phyloP scores from a whole-genome alignment of 2,797 vertebrate species.

The Orestias chungarensis region DNA sequence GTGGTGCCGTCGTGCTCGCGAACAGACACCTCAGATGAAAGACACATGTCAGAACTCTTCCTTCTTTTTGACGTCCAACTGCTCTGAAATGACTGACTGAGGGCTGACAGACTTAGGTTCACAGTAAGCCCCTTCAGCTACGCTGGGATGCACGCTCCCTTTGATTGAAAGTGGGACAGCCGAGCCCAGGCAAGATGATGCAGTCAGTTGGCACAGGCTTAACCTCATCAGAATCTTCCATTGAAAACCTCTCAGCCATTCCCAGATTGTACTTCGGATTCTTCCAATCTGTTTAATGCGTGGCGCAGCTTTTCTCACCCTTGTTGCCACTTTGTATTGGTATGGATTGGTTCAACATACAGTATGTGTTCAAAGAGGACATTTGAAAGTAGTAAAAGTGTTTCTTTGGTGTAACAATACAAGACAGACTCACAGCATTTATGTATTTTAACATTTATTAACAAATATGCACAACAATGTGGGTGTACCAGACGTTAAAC shows the following conservation, averaged over 20 bases:
- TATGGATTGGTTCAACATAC: conserved; percentile 27
- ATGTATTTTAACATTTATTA: conserved; percentile 65
- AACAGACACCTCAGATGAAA: conserved; percentile 62
- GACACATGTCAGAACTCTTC: conserved; percentile 70
- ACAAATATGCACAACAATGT: conserved; percentile 59
- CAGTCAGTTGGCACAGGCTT: conserved; percentile 33
- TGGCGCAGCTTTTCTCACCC: conserved; percentile 46
- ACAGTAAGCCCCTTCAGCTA: conserved; percentile 54
- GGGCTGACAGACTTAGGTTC: conserved; percentile 62
- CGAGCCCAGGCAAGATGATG: conserved; percentile 45
- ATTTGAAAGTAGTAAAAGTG: conserved; percentile 49
- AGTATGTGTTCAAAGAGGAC: conserved; percentile 30
- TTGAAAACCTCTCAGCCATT: conserved; percentile 43
- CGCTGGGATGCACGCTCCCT: conserved; percentile 28
- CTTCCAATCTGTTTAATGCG: conserved; percentile 53
- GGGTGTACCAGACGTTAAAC: not conserved
- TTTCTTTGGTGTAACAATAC: conserved; percentile 67
- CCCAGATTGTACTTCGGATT: conserved; percentile 56
- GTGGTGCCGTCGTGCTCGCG: conserved; percentile 49
- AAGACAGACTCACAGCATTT: conserved; percentile 67
- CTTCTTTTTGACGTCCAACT: conserved; percentile 52
- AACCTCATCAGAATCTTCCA: conserved; percentile 51
- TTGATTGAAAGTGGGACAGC: conserved; percentile 53
- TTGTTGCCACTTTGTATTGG: conserved; percentile 41
- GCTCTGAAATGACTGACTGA: conserved; percentile 49